These are phyloP conservation scores for Amblyornis subalaris DNA, from an alignment of 2,113 vertebrate species.

Conservation along the genomic window DNA sequence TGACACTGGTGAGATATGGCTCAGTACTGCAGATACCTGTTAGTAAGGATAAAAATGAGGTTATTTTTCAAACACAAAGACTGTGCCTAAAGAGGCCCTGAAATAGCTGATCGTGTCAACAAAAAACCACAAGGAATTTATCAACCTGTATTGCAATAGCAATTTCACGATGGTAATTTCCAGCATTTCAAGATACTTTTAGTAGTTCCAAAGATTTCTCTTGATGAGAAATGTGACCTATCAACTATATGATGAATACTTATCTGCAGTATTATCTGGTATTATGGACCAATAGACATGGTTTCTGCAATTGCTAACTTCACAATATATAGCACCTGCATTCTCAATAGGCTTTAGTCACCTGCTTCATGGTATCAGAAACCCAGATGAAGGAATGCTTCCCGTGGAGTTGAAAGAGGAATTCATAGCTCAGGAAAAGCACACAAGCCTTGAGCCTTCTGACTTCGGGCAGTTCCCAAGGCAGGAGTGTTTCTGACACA, in stretches of 20 bases:
- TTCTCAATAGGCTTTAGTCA: background rate
- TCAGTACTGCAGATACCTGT: background rate
- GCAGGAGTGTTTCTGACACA: background rate
- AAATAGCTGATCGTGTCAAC: background rate
- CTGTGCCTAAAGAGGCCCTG: background rate
- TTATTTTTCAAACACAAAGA: background rate
- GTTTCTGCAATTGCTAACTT: background rate
- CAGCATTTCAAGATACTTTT: background rate
- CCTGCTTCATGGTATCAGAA: background rate
- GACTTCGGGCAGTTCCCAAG: background rate
- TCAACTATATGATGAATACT: background rate
- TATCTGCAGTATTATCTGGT: background rate
- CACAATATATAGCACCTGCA: fast-evolving
- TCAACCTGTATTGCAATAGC: background rate
- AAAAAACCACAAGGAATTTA: background rate
- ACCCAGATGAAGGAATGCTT: background rate
- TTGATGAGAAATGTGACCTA: background rate
- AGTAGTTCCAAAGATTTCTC: background rate
- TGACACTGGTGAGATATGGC: background rate
- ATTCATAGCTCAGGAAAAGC: background rate
- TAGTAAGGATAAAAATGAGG: background rate
- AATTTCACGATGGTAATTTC: background rate
- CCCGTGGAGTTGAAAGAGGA: background rate
- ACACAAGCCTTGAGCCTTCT: background rate
- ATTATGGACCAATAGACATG: background rate